Conservation (phyloP, 2,888 invertebrate species). For the Himalopsyche tibetana region DNA sequence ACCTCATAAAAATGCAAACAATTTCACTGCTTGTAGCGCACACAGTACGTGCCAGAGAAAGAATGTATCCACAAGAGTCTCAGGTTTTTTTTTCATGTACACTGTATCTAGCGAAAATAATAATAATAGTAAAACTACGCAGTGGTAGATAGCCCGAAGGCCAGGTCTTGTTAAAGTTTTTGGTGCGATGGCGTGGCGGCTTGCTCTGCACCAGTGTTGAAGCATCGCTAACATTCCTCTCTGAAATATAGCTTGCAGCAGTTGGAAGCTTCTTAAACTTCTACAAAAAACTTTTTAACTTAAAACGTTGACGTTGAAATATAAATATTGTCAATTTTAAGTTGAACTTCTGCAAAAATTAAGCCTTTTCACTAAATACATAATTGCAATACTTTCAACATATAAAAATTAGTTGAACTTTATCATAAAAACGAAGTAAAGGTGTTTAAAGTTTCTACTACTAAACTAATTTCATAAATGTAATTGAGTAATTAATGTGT, state of each 20-base stretch:
- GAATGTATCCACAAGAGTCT: conserved; percentile 7
- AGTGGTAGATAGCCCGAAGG: conserved; percentile 1
- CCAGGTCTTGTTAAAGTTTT: conserved; percentile 26
- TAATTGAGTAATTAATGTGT: too few species aligned
- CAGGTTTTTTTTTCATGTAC: neutral
- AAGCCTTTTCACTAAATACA: too few species aligned
- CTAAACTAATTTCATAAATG: too few species aligned
- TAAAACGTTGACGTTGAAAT: too few species aligned
- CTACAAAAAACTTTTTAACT: too few species aligned
- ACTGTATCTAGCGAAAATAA: neutral
- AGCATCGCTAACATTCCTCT: conserved; percentile 32
- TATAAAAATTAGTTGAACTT: too few species aligned
- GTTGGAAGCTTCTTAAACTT: neutral
- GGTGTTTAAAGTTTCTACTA: too few species aligned
- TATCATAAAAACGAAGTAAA: too few species aligned
- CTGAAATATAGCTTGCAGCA: neutral
- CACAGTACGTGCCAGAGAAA: neutral
- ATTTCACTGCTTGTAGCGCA: neutral
- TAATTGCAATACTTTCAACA: too few species aligned
- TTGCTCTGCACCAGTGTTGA: neutral
- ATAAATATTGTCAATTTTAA: too few species aligned
- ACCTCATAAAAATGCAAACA: neutral
- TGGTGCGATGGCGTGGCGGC: neutral
- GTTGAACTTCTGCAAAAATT: too few species aligned
- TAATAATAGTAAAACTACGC: conserved; percentile 23